Base-by-base conservation (phyloP, 2,797 vertebrate species). In the Cynopterus sphinx region DNA sequence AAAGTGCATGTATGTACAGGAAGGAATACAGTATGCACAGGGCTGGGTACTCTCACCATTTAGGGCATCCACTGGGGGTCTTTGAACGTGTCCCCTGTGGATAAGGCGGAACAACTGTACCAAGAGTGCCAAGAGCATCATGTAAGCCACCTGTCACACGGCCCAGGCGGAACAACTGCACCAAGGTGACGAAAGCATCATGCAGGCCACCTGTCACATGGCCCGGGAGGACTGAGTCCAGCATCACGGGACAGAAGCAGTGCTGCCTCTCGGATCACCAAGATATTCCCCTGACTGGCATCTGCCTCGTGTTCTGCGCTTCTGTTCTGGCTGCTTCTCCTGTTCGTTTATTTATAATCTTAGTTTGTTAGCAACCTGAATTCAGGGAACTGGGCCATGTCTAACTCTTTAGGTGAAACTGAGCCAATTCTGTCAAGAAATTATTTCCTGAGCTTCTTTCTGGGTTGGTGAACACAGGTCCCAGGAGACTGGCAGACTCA, bases 391-490 rank as follows among this genome's bases (percentile, higher is more conserved):
- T 36, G 26, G 16, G 31, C 39, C 16, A 85, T 19, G 13, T 75
- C 0, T 53, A 36, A 75, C 65, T 39, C 19, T 61, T 49, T 16
- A n/a, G 6, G 17, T 85, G 36, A 57, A 95, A 92, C 5, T 28
- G 3, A 82, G 41, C 31, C 79, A 85, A 83, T 55, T 75, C 15
- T 41, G 63, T 70, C 17, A 61, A 67, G 11, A 89, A 81, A 46
- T 26, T 57, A 13, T 41, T 68, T 55, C 49, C 21, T 22, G 36
- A 36, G 46, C 26, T 68, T 63, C n/a, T 26, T 68, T 75, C n/a
- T 51, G n/a, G n/a, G 43, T 2, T 28, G 17, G 57, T 75, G 33
- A 88, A 15, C 36, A 24, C 59, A 77, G 26, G 16, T 31, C 19
- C 9, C 19, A n/a, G 15, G 22, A 83, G 43, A n/a, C 5, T 36